Conservation (phyloP, 2,797 vertebrate genomes). For the Sphenopsis melanotis region DNA sequence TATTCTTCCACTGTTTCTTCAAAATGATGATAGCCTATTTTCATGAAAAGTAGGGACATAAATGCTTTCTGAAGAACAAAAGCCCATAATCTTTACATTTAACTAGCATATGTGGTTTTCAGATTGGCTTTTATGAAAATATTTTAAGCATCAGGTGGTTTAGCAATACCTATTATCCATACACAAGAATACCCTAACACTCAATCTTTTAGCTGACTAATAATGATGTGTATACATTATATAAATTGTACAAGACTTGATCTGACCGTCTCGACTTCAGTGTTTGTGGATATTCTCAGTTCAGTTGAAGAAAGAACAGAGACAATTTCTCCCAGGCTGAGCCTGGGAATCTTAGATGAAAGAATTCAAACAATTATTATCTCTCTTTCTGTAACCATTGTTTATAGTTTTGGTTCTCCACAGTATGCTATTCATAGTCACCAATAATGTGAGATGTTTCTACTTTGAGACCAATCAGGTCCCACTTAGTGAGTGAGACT, state of each 20-base stretch:
- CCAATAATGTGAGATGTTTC: background rate
- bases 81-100: conserved; percentile 20
- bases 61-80: background rate
- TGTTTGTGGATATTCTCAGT: background rate
- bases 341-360: background rate
- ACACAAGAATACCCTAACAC: background rate
- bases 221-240: background rate
- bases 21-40: conserved; percentile 36
- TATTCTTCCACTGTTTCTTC: conserved; percentile 47
- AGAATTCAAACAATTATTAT: background rate
- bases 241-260: background rate
- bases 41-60: background rate
- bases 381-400: background rate
- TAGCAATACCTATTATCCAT: background rate
- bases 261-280: background rate
- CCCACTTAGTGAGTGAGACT: background rate
- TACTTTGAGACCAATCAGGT: background rate
- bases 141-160: conserved; percentile 30
- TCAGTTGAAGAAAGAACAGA: background rate
- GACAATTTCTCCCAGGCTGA: background rate
- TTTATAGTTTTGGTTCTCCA: background rate
- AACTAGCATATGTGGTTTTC: background rate
- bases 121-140: conserved; percentile 17
- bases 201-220: background rate
- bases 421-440: background rate